These are phyloP conservation scores for Blera fallax DNA, from an alignment of 2,888 invertebrate genomes.

Conservation along the genomic window DNA sequence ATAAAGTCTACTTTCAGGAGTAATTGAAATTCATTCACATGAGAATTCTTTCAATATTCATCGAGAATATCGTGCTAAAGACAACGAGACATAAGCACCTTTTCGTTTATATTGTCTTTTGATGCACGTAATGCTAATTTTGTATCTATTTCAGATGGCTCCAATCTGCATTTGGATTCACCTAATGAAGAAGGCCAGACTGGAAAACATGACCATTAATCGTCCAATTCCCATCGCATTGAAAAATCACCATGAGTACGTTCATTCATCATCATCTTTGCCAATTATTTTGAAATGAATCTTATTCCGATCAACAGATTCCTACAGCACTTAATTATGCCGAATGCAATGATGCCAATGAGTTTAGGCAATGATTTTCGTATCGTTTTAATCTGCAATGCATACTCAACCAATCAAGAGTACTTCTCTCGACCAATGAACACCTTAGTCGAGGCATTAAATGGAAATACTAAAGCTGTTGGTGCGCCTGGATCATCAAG, in stretches of 20 bases:
- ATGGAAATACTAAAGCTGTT: constrained; percentile 86
- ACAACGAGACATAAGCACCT: no score
- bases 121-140: no score
- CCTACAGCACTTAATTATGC: constrained; percentile 91
- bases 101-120: no score
- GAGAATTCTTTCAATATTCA: no score
- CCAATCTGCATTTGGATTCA: constrained; percentile 98
- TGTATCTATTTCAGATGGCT: constrained; percentile 91
- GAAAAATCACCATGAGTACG: constrained; percentile 91
- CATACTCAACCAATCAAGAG: constrained; percentile 95
- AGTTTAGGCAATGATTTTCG: constrained; percentile 94
- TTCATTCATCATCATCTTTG: neutral
- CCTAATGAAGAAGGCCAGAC: constrained; percentile 94
- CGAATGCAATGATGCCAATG: constrained; percentile 88
- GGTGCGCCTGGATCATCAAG: constrained; percentile 81
- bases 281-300: neutral
- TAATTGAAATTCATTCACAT: no score
- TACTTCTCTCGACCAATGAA: constrained; percentile 96
- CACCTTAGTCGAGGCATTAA: constrained; percentile 92
- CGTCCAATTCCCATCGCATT: constrained; percentile 90
- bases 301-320: constrained; percentile 84
- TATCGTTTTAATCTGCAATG: constrained; percentile 96
- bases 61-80: no score
- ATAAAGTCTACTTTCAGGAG: no score
- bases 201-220: constrained; percentile 90